Conservation (phyloP, 2,113 vertebrate species). For the Saccopteryx leptura region DNA sequence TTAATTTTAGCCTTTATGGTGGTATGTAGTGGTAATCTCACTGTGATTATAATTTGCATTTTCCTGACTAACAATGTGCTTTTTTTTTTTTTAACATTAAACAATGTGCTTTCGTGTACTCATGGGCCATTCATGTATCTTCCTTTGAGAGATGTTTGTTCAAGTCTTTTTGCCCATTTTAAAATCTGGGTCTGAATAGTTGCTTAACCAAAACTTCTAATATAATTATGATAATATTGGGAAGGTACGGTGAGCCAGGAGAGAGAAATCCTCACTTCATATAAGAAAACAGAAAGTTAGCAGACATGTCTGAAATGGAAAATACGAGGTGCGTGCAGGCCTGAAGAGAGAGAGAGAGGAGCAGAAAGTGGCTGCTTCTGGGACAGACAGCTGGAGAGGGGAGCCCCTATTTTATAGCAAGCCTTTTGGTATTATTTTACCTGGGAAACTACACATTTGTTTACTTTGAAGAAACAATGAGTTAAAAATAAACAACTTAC, state of each 20-base stretch:
- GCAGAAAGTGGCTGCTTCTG: neutral
- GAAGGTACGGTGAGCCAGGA: neutral
- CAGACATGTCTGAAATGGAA: neutral
- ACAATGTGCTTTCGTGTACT: neutral
- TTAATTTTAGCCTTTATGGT: neutral
- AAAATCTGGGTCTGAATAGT: neutral
- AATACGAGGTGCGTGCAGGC: neutral
- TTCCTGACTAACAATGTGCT: neutral
- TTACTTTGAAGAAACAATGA: neutral
- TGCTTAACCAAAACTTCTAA: neutral
- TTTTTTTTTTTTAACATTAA: neutral
- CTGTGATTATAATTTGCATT: neutral
- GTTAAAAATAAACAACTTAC: slow-evolving; percentile 86
- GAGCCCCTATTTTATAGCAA: neutral
- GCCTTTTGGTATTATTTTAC: neutral
- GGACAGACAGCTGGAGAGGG: no score
- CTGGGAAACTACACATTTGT: neutral
- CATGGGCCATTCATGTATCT: neutral
- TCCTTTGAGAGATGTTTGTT: neutral
- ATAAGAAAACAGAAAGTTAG: slow-evolving; percentile 7
- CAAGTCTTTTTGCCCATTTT: neutral
- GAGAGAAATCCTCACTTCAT: neutral
- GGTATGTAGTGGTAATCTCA: neutral
- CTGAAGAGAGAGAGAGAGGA: neutral
- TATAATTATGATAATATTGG: neutral